Conservation (phyloP, 2,797 vertebrate genomes). For the Danio kyathit region DNA sequence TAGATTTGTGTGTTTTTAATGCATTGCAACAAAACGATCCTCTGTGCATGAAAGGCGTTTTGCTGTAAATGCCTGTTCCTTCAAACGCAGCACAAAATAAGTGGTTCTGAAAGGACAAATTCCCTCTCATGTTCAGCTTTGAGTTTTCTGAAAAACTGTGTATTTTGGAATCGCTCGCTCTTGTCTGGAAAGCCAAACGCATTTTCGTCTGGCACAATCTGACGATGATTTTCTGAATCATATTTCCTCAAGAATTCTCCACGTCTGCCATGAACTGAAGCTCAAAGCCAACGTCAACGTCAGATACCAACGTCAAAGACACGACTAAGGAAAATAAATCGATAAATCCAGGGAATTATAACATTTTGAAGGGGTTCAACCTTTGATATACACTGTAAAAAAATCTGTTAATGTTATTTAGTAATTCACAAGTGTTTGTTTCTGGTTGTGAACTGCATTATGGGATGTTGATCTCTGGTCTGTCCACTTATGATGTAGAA, state of each 20-base stretch:
- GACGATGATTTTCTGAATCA: slow-evolving; percentile 56
- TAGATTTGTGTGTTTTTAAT: too few species aligned
- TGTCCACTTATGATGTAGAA: too few species aligned
- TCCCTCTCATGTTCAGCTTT: slow-evolving; percentile 14
- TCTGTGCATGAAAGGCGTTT: background rate
- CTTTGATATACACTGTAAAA: too few species aligned
- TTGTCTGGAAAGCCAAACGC: slow-evolving; percentile 57
- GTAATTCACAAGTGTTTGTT: too few species aligned
- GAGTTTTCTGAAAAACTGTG: slow-evolving; percentile 44
- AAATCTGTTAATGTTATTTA: too few species aligned
- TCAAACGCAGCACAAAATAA: slow-evolving; percentile 16
- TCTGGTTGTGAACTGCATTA: too few species aligned
- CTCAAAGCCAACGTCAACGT: slow-evolving; percentile 32
- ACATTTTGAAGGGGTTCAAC: background rate
- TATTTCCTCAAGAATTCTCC: slow-evolving; percentile 35
- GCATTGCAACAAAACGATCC: too few species aligned
- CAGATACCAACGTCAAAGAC: slow-evolving; percentile 23
- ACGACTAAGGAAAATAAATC: background rate
- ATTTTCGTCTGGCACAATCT: slow-evolving; percentile 40
- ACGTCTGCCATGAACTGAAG: slow-evolving; percentile 5
- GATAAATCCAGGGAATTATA: background rate
- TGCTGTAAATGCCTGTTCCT: background rate
- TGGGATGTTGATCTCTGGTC: too few species aligned
- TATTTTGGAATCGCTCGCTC: slow-evolving; percentile 54
- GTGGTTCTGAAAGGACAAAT: slow-evolving; percentile 17